phyloP scores from a whole-genome alignment of 2,113 vertebrate genomes.

The Ctenomys sociabilis region DNA sequence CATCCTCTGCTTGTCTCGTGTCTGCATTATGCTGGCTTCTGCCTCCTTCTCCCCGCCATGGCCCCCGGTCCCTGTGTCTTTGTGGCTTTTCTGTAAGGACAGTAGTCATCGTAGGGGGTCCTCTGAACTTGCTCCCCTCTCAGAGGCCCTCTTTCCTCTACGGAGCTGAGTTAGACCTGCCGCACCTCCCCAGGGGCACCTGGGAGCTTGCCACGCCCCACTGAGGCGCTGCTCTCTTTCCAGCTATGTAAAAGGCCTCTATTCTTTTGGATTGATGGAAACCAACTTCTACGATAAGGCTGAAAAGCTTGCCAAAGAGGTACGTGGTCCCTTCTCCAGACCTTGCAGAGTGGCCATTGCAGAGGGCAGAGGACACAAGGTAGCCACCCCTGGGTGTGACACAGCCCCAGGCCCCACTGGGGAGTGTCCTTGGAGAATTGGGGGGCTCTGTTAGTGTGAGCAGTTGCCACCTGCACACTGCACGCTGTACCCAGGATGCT shows the following conservation, averaged over 20 bases:
- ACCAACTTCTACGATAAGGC: slow-evolving; percentile 92
- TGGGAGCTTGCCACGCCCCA: rapidly evolving
- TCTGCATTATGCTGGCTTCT: rapidly evolving
- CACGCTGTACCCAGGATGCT: background rate
- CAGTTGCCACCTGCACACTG: background rate
- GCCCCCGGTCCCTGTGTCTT: too few relatives aligned
- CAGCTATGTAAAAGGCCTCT: slow-evolving; percentile 95
- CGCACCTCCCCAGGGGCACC: rapidly evolving
- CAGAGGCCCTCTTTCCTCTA: background rate
- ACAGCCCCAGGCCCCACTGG: too few relatives aligned
- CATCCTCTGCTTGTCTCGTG: background rate
- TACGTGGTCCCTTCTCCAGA: slow-evolving; percentile 70
- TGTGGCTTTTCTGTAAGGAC: background rate
- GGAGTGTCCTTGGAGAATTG: background rate
- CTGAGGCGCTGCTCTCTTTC: slow-evolving; percentile 33
- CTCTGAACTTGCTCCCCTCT: background rate
- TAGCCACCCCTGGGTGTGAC: rapidly evolving
- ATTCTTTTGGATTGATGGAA: slow-evolving; percentile 95
- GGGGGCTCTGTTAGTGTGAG: background rate
- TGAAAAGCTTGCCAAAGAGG: slow-evolving; percentile 93
- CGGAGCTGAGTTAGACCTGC: background rate
- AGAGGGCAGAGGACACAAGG: background rate
- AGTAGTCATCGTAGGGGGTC: rapidly evolving
- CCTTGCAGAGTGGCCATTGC: rapidly evolving
- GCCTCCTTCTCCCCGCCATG: background rate